phyloP scores from a whole-genome alignment of 1,140 invertebrate genomes.

The Gonatopus flavifemur region DNA sequence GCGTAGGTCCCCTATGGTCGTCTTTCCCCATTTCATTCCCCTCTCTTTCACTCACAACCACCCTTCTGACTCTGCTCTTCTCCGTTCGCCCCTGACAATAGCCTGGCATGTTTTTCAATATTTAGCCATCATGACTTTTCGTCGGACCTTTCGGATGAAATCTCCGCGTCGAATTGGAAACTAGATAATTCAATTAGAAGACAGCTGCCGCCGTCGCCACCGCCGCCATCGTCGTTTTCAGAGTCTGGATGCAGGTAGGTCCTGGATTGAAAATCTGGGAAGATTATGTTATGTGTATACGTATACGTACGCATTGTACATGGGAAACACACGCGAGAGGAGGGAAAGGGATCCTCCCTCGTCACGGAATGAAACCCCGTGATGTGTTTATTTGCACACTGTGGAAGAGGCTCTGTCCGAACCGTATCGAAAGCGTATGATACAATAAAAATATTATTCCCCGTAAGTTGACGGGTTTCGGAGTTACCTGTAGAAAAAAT shows the following conservation, averaged over 20 bases:
- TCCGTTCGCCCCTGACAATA: conserved; percentile 41
- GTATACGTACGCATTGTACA: no score
- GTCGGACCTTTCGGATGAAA: conserved; percentile 48
- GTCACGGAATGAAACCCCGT: conserved; percentile 1
- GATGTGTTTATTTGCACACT: conserved; percentile 26
- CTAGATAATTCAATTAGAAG: conserved; percentile 59
- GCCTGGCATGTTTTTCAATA: conserved; percentile 58
- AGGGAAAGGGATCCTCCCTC: conserved; percentile 7
- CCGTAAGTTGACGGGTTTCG: no score
- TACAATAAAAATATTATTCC: no score
- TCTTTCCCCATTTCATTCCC: neutral
- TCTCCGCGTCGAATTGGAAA: conserved; percentile 59
- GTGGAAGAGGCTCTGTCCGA: no score
- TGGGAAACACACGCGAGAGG: neutral
- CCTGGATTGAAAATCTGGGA: conserved; percentile 17
- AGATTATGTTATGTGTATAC: conserved; percentile 6
- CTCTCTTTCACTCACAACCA: conserved; percentile 6
- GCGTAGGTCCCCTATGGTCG: conserved; percentile 13
- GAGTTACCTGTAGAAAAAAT: no score
- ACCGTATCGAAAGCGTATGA: no score
- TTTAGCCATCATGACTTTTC: conserved; percentile 60
- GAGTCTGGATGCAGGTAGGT: conserved; percentile 19
- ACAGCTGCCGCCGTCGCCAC: conserved; percentile 45
- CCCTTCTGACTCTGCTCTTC: conserved; percentile 3
- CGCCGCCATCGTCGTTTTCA: no score